Evolutionary conservation across 2,888 invertebrate genomes (phyloP).

Genomic region (Orthosia cruda): DNA sequence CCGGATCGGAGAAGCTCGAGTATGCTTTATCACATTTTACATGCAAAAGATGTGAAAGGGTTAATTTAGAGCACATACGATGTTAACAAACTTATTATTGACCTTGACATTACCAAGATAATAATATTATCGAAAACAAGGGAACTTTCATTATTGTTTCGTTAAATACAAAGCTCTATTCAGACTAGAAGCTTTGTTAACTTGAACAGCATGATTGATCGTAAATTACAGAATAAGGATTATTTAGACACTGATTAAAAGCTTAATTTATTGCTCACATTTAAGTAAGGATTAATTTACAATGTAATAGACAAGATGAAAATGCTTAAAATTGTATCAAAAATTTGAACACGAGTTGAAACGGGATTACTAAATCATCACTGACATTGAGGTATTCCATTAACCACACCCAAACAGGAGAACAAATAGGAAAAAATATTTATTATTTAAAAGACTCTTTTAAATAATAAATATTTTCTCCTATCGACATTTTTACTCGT

Average conservation of each 20-base stretch:
- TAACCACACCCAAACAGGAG: no score
- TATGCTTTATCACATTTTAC: neutral
- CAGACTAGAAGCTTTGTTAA: slow-evolving; percentile 29
- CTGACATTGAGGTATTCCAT: no score
- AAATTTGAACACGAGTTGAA: neutral
- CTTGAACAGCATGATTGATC: neutral
- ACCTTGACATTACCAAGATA: slow-evolving; percentile 49
- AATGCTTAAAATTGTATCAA: neutral
- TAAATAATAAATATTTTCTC: no score
- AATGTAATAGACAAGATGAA: neutral
- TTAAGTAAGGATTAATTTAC: no score
- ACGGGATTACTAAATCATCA: neutral
- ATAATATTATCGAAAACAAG: slow-evolving; percentile 7
- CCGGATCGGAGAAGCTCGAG: no score
- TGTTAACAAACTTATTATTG: slow-evolving; percentile 1
- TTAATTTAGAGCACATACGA: slow-evolving; percentile 27
- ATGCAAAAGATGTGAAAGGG: slow-evolving; percentile 22
- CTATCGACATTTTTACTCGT: no score
- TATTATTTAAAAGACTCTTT: no score
- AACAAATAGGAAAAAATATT: no score
- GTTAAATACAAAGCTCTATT: slow-evolving; percentile 36
- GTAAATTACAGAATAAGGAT: neutral
- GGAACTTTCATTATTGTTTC: slow-evolving; percentile 57
- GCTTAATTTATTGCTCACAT: neutral
- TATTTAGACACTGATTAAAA: neutral